A percentile compares a stretch with the other conserved stretches of the same genome.
Evolutionary conservation across 2,797 vertebrate species (phyloP).

Genomic region (Periparus ater): DNA sequence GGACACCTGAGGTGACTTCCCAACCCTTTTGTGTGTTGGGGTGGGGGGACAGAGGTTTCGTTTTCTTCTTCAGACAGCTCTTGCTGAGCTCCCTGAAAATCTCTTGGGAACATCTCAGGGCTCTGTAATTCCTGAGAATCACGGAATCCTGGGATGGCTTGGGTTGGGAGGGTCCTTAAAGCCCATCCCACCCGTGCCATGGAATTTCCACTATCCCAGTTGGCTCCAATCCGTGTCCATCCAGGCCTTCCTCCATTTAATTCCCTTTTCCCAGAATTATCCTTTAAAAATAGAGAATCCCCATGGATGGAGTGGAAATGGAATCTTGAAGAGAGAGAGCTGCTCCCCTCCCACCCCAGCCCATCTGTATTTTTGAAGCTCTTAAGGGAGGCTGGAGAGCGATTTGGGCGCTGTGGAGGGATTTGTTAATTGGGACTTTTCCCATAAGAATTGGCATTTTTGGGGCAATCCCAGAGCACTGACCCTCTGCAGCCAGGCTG

Average conservation of each 20-base stretch:
- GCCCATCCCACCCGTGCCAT: rapidly evolving
- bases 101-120: background rate
- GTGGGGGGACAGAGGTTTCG: rapidly evolving
- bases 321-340: background rate
- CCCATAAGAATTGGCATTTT: rapidly evolving
- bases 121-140: rapidly evolving
- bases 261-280: background rate
- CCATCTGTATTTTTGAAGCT: background rate
- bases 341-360: background rate
- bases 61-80: background rate
- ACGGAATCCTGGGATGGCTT: background rate
- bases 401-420: background rate
- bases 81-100: background rate
- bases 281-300: background rate
- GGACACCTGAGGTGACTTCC: background rate
- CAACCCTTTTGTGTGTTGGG: background rate
- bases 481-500: conserved; percentile 87
- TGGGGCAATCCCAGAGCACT: background rate
- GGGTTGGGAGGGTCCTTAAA: background rate
- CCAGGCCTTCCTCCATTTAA: background rate
- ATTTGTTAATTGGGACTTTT: background rate
- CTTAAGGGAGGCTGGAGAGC: background rate
- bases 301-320: background rate
- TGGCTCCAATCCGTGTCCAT: rapidly evolving
- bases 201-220: background rate